These are phyloP conservation scores for Smittia aterrima DNA, from an alignment of 2,888 invertebrate genomes.

Conservation along the genomic window DNA sequence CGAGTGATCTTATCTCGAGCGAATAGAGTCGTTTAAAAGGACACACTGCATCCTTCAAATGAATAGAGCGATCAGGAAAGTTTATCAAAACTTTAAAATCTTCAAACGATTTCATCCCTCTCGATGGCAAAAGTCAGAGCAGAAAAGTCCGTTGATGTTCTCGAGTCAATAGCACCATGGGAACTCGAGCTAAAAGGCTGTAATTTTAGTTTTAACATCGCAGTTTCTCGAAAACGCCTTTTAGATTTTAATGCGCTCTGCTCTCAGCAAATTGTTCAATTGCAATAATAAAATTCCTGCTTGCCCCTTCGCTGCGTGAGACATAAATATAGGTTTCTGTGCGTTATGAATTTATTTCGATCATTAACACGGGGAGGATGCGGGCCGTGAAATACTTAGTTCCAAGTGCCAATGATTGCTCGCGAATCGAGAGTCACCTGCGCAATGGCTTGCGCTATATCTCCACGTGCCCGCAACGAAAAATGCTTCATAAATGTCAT, in stretches of 20 bases:
- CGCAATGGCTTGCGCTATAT: not conserved
- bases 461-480: conserved; percentile 36
- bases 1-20: not conserved
- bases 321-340: conserved; percentile 24
- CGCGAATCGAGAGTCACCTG: no score
- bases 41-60: not conserved
- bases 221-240: conserved; percentile 24
- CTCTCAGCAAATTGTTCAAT: conserved; percentile 34
- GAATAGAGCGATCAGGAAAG: no score
- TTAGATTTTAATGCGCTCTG: conserved; percentile 33
- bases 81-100: not conserved
- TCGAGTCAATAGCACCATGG: conserved; percentile 17
- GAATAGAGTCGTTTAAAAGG: not conserved
- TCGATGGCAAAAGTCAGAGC: not conserved
- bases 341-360: not conserved
- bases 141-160: not conserved
- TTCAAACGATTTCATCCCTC: conserved; percentile 9
- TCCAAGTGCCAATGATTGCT: conserved; percentile 15
- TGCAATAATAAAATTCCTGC: conserved; percentile 31
- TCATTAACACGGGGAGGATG: conserved; percentile 21
- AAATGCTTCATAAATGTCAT: not conserved
- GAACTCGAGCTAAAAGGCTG: conserved; percentile 13
- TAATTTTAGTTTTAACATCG: conserved; percentile 23
- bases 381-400: conserved; percentile 21
- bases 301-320: conserved; percentile 32